Percentiles rank a stretch among this genome's conserved stretches.
phyloP scores from a whole-genome alignment of 2,888 invertebrate genomes.

The Aproaerema taeniolella region DNA sequence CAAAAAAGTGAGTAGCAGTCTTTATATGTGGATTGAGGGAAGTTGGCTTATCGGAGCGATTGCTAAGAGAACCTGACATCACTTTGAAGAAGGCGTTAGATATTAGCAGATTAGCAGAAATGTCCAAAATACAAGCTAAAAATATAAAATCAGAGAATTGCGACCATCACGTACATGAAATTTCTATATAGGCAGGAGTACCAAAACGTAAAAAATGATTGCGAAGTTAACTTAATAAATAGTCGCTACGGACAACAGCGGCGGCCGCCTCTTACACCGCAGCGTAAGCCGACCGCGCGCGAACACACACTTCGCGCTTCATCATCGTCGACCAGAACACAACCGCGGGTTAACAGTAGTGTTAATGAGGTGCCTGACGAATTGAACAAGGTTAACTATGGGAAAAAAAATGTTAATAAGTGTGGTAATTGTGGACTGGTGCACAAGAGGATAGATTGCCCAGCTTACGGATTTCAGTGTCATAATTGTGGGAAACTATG shows the following conservation, averaged over 20 bases:
- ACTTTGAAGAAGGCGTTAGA: constrained; percentile 8
- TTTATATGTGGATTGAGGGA: constrained; percentile 24
- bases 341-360: background rate
- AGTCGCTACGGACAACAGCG: background rate
- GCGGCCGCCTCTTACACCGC: background rate
- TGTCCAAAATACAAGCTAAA: background rate
- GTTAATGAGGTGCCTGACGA: background rate
- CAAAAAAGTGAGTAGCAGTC: no score
- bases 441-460: constrained; percentile 16
- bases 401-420: no score
- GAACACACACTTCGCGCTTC: background rate
- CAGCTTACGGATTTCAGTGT: constrained; percentile 20
- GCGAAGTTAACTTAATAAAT: background rate
- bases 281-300: background rate
- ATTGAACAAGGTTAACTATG: no score
- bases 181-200: no score
- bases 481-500: no score
- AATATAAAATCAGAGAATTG: background rate
- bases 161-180: background rate
- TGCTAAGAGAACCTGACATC: constrained; percentile 20
- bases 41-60: constrained; percentile 16
- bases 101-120: constrained; percentile 1
- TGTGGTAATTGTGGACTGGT: constrained; percentile 14
- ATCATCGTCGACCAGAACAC: background rate
- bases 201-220: background rate